A percentile compares a stretch with the other conserved stretches of the same genome.
phyloP scores from a whole-genome alignment of 2,888 invertebrate genomes.

The Odontocerum albicorne region DNA sequence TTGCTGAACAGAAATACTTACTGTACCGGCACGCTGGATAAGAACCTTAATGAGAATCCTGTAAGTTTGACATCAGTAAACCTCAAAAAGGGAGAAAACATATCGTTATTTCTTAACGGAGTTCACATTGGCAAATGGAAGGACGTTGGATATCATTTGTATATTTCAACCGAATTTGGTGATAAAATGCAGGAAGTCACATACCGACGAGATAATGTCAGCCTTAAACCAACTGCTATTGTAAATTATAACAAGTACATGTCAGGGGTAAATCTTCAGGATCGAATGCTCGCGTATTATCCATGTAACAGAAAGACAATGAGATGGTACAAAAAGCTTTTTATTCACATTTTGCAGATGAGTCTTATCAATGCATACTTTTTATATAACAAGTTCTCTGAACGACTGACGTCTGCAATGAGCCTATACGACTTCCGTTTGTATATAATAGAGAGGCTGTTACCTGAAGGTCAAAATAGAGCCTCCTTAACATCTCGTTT shows the following conservation, averaged over 20 bases:
- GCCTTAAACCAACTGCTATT: background rate
- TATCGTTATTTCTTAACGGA: no score
- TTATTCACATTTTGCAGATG: background rate
- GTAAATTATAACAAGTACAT: slow-evolving; percentile 7
- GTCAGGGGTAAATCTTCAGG: background rate
- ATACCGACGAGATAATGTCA: background rate
- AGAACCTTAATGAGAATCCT: no score
- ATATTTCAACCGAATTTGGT: slow-evolving; percentile 3
- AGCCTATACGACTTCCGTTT: no score
- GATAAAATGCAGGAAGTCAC: background rate
- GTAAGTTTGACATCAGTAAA: no score
- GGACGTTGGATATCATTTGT: background rate
- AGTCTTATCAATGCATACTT: background rate
- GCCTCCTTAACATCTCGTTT: no score
- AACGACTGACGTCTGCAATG: no score
- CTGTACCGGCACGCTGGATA: no score
- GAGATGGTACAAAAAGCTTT: background rate
- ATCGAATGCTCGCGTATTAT: slow-evolving; percentile 6
- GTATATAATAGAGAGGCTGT: no score
- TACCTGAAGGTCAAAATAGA: no score
- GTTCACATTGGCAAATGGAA: no score
- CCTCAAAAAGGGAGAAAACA: no score
- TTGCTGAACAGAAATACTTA: no score
- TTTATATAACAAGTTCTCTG: slow-evolving; percentile 4
- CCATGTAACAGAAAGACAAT: slow-evolving; percentile 6